Percentiles rank a stretch among this genome's conserved stretches.
phyloP scores from a whole-genome alignment of 92 coral and sea anemone species.

The Montipora capitata region DNA sequence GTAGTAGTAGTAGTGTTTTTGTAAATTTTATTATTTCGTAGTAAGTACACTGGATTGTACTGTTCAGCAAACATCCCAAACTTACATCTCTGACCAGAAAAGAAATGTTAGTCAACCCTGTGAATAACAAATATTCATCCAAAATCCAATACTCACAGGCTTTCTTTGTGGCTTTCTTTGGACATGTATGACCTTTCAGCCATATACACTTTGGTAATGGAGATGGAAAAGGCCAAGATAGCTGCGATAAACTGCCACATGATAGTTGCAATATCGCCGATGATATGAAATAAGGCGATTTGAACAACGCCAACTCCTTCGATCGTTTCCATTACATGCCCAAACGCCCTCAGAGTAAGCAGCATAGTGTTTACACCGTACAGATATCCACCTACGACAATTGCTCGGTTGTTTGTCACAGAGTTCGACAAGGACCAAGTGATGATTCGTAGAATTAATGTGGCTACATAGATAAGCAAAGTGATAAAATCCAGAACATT shows the following conservation, averaged over 20 bases:
- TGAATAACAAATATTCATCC: not conserved
- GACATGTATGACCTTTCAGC: constrained; percentile 56
- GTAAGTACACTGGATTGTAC: too few species aligned
- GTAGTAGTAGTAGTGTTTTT: too few species aligned
- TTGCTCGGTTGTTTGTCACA: constrained; percentile 48
- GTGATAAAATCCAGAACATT: constrained; percentile 66
- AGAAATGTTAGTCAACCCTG: too few species aligned
- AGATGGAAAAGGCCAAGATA: constrained; percentile 78
- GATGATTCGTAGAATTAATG: constrained; percentile 43
- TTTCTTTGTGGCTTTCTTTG: not conserved
- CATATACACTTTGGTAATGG: constrained; percentile 76
- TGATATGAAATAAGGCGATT: constrained; percentile 73
- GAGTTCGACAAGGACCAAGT: constrained; percentile 41
- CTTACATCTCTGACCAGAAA: too few species aligned
- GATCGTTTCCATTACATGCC: constrained; percentile 73
- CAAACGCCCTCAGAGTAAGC: constrained; percentile 80
- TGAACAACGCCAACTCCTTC: constrained; percentile 68
- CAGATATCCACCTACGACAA: constrained; percentile 66
- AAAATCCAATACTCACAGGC: constrained; percentile 6
- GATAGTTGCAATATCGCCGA: constrained; percentile 49
- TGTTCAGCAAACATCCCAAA: too few species aligned
- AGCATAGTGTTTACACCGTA: constrained; percentile 80
- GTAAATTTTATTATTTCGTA: too few species aligned
- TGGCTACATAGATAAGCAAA: constrained; percentile 51
- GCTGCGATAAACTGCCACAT: constrained; percentile 78